Base-by-base conservation (phyloP, 1,140 invertebrate genomes). In the Zophobas morio region DNA sequence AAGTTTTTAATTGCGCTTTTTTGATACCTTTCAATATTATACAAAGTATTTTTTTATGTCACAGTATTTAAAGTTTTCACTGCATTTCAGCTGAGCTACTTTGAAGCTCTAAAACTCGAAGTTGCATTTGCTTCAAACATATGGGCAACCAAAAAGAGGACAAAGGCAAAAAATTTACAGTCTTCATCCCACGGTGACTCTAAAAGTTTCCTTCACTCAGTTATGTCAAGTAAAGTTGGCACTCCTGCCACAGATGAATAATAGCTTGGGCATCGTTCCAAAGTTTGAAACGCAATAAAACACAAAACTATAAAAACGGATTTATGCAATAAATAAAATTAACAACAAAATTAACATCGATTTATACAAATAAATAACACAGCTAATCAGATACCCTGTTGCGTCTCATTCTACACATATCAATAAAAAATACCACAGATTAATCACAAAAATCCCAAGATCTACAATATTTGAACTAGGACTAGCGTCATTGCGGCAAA, bases 51-150 rank as follows among this genome's bases (percentile, higher is more conserved):
- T 20, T 20, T 20, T 20, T 20, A 20, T 20, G 20, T 60, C 37
- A 32, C 2, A 6, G 1, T n/a, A 54, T 73, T 56, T 0, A n/a
- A 36, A 76, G 39, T 70, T 57, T 56, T 76, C 72, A 36, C 2
- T 66, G 33, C 56, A 71, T 84, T 85, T 35, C 83, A 94, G 92
- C 89, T 93, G 80, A 89, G 89, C 0, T 89, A 89, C 33, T 85
- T 86, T 79, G 89, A 92, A 81, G 92, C 92, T 1, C 84, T 93
- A 8, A 88, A 90, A 81, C 88, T 90, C 0, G 92, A 94, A 83
- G 71, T 92, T 0, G 88, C 87, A 76, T 94, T 93, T 81, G 88
- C 90, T 0, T 76, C 93, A 34, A 91, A 91, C 78, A 88, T 94
- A 75, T 91, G 89, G 88, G 87, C 89, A 46, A 89, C 88, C 1